Percentiles rank a stretch among this genome's conserved stretches.
Conservation (phyloP, 2,113 vertebrate species). For the Paraplagusia blochii region DNA sequence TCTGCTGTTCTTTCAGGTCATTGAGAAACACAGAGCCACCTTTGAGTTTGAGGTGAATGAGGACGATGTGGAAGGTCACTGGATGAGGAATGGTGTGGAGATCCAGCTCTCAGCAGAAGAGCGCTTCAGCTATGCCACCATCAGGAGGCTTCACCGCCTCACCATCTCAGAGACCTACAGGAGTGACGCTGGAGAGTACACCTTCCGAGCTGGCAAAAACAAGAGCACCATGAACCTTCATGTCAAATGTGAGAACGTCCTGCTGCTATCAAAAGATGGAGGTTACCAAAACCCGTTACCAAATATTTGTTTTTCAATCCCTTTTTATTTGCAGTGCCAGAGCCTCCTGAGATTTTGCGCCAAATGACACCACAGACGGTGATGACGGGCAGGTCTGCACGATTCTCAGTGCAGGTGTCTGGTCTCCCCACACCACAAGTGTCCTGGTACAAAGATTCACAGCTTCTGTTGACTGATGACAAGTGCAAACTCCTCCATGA, state of each 20-base stretch:
- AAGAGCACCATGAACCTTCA: slow-evolving; percentile 83
- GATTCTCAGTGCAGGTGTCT: slow-evolving; percentile 82
- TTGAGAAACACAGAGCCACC: slow-evolving; percentile 89
- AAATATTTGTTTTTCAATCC: too few relatives aligned
- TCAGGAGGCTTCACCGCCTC: slow-evolving; percentile 90
- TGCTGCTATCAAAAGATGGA: too few relatives aligned
- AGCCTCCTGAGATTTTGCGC: slow-evolving; percentile 82
- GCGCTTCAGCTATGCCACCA: slow-evolving; percentile 83
- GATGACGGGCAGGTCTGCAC: slow-evolving; percentile 82
- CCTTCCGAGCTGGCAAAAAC: slow-evolving; percentile 91
- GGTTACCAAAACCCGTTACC: not conserved
- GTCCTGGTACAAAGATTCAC: slow-evolving; percentile 89
- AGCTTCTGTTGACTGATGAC: slow-evolving; percentile 81
- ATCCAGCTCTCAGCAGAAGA: slow-evolving; percentile 86
- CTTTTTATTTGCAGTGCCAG: slow-evolving; percentile 77
- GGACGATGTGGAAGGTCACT: slow-evolving; percentile 92
- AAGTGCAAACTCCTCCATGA: slow-evolving; percentile 91
- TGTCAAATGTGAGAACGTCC: slow-evolving; percentile 80
- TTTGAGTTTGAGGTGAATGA: slow-evolving; percentile 97
- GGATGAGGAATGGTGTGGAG: slow-evolving; percentile 91
- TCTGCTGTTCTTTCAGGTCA: slow-evolving; percentile 74
- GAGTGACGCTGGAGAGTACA: slow-evolving; percentile 91
- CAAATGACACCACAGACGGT: slow-evolving; percentile 80
- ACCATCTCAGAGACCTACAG: slow-evolving; percentile 88
- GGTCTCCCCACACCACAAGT: slow-evolving; percentile 87